These are phyloP conservation scores for Harmothoe impar DNA, from an alignment of 2,888 invertebrate species.

Conservation along the genomic window DNA sequence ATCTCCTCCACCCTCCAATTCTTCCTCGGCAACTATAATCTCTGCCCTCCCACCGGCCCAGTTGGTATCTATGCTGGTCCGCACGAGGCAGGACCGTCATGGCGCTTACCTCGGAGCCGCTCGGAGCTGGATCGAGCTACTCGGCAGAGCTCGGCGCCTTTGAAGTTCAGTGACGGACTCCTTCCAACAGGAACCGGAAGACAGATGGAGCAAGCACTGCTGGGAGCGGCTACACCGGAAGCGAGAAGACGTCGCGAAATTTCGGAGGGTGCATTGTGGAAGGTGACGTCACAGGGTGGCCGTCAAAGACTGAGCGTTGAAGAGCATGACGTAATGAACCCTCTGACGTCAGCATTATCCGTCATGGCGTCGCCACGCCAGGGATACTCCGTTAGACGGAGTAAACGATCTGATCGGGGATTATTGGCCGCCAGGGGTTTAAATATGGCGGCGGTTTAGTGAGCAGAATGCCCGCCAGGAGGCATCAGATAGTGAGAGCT, in stretches of 20 bases:
- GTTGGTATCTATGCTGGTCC: background rate
- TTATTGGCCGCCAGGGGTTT: conserved; percentile 5
- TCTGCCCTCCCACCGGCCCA: too few species aligned
- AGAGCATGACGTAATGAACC: background rate
- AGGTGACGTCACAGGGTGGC: conserved; percentile 12
- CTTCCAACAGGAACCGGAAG: background rate
- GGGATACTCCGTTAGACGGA: background rate
- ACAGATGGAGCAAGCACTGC: background rate
- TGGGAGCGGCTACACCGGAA: background rate
- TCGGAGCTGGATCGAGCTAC: too few species aligned
- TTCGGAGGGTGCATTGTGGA: background rate
- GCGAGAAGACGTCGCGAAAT: background rate
- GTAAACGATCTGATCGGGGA: background rate
- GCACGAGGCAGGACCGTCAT: background rate
- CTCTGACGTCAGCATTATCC: background rate
- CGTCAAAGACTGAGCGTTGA: background rate
- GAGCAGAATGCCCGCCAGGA: background rate
- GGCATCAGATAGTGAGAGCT: background rate
- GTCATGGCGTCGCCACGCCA: background rate
- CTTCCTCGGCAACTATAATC: too few species aligned
- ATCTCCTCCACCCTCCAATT: too few species aligned
- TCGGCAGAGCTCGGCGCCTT: background rate
- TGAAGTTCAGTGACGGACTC: background rate
- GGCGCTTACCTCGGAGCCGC: background rate
- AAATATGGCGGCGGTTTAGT: background rate